phyloP scores from a whole-genome alignment of 2,113 vertebrate species.

The Arvicanthis niloticus region DNA sequence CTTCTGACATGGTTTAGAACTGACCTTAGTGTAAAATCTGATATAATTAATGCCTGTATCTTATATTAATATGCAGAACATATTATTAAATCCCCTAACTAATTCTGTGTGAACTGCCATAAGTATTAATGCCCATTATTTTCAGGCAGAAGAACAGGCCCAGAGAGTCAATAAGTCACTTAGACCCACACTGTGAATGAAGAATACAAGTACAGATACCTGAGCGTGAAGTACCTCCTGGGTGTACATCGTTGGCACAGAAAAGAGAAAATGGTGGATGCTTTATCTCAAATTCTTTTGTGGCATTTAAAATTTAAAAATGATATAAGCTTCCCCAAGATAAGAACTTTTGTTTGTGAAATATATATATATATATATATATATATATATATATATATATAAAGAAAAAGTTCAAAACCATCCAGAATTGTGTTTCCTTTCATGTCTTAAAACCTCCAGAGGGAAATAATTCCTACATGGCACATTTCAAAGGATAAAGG shows the following conservation, averaged over 20 bases:
- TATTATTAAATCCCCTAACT: not conserved
- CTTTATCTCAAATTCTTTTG: not conserved
- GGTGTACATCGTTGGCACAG: accelerated
- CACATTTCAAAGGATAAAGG: constrained; percentile 39
- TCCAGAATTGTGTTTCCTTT: not conserved
- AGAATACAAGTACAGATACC: not conserved
- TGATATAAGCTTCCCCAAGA: not conserved
- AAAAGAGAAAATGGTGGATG: not conserved
- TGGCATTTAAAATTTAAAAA: constrained; percentile 28
- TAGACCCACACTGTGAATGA: not conserved
- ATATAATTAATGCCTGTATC: not conserved
- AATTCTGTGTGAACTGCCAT: not conserved
- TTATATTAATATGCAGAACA: not conserved
- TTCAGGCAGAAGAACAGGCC: not conserved
- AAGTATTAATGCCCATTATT: not conserved
- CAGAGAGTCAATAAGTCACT: not conserved
- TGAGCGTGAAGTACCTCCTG: not conserved
- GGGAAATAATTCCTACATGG: constrained; percentile 46
- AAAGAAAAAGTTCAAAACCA: not conserved
- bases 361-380: not conserved
- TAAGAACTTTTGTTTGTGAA: not conserved
- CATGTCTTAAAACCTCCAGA: constrained; percentile 16
- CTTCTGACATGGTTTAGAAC: not conserved
- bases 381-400: not conserved
- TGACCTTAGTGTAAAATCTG: not conserved